These are phyloP conservation scores for Hippolais icterina DNA, from an alignment of 2,113 vertebrate genomes.

Conservation along the genomic window DNA sequence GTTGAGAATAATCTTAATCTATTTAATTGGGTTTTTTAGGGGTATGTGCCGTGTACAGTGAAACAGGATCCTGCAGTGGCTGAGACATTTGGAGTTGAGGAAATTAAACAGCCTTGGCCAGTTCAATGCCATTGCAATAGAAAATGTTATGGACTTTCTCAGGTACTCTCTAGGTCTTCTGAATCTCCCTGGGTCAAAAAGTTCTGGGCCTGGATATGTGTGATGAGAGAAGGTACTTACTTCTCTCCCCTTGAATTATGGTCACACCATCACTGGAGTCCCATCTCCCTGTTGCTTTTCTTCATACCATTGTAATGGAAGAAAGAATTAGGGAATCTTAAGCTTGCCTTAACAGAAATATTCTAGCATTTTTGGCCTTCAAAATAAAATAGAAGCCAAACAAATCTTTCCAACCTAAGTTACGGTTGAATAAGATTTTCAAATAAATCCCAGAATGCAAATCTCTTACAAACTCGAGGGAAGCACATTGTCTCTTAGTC, in stretches of 20 bases:
- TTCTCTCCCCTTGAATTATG: not conserved
- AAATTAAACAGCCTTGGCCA: not conserved
- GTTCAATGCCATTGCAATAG: not conserved
- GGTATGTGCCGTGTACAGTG: not conserved
- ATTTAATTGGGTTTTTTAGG: not conserved
- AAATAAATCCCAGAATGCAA: not conserved
- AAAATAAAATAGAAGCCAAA: not conserved
- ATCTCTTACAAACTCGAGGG: not conserved
- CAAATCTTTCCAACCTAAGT: not conserved
- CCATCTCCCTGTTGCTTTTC: not conserved
- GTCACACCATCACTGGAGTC: not conserved
- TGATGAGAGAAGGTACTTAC: not conserved
- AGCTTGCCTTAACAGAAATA: not conserved
- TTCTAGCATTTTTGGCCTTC: not conserved
- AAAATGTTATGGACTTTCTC: not conserved
- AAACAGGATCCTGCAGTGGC: not conserved
- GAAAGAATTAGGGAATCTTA: not conserved
- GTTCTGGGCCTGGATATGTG: not conserved
- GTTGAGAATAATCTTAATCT: not conserved
- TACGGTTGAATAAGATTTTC: not conserved
- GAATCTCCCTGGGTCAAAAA: not conserved
- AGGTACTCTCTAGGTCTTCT: not conserved
- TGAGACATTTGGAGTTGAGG: not conserved
- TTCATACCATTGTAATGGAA: not conserved
- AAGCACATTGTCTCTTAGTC: not conserved